These are phyloP conservation scores for Spodoptera litura DNA, from an alignment of 1,140 invertebrate species.

Conservation along the genomic window DNA sequence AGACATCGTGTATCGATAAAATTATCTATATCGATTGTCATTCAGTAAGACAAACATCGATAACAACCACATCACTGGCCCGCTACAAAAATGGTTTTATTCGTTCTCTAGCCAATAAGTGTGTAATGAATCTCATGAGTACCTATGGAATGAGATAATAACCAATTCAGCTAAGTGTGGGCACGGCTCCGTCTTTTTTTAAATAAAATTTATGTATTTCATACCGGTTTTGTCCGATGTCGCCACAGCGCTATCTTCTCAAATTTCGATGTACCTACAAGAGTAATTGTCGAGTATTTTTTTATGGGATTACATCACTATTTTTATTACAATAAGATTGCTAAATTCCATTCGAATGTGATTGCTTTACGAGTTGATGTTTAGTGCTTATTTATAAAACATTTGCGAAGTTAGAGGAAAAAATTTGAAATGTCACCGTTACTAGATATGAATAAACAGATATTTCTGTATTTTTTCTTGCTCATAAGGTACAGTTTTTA, in stretches of 20 bases:
- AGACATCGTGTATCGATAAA: too few species aligned
- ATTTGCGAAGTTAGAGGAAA: too few species aligned
- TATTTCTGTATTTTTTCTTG: too few species aligned
- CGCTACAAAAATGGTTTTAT: slow-evolving; percentile 78
- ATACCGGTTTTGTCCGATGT: slow-evolving; percentile 76
- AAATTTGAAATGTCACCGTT: too few species aligned
- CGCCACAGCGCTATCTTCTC: slow-evolving; percentile 58
- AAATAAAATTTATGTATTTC: slow-evolving; percentile 72
- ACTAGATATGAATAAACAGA: too few species aligned
- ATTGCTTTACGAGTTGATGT: slow-evolving; percentile 1
- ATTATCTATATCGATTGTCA: background rate
- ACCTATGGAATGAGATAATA: slow-evolving; percentile 78
- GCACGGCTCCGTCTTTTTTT: slow-evolving; percentile 69
- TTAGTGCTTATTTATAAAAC: too few species aligned
- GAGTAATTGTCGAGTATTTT: slow-evolving; percentile 60
- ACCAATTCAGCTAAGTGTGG: slow-evolving; percentile 77
- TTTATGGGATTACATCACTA: slow-evolving; percentile 65
- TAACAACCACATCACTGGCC: slow-evolving; percentile 62
- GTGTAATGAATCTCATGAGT: slow-evolving; percentile 82
- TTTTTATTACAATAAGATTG: slow-evolving; percentile 44
- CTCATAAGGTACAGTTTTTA: too few species aligned
- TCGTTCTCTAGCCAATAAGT: slow-evolving; percentile 80
- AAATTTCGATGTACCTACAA: slow-evolving; percentile 41
- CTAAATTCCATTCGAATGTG: slow-evolving; percentile 26
- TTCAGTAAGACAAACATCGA: slow-evolving; percentile 57